A percentile compares a stretch with the other conserved stretches of the same genome.
phyloP scores from a whole-genome alignment of 2,113 vertebrate genomes.

The Stigmatopora argus region DNA sequence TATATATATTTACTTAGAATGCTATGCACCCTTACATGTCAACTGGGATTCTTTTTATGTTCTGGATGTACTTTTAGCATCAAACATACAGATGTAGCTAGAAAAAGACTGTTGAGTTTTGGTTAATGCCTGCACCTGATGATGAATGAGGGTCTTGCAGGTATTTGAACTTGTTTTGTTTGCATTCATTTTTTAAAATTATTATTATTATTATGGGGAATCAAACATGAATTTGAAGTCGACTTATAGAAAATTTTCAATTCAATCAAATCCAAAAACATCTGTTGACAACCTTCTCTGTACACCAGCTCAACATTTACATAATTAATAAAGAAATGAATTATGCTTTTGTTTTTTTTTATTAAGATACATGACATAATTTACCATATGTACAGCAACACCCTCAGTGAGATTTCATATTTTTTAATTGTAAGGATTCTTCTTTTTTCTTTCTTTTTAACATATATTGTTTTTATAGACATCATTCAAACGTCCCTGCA shows the following conservation, averaged over 20 bases:
- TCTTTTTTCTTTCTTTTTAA: too few relatives aligned
- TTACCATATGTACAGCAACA: neutral
- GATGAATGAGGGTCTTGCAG: conserved; percentile 62
- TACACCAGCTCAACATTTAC: conserved; percentile 84
- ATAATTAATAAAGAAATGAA: conserved; percentile 81
- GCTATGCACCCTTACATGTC: conserved; percentile 77
- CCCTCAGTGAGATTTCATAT: neutral
- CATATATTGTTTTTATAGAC: too few relatives aligned
- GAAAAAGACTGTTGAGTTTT: conserved; percentile 71
- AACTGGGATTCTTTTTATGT: conserved; percentile 74
- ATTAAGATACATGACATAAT: conserved; percentile 9
- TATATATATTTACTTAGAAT: conserved; percentile 79
- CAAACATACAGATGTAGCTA: conserved; percentile 70
- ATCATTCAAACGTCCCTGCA: too few relatives aligned
- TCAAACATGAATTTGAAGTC: conserved; percentile 65
- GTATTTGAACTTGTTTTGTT: conserved; percentile 69
- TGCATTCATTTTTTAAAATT: conserved; percentile 57
- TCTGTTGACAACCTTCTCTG: conserved; percentile 76
- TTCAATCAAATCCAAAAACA: conserved; percentile 68
- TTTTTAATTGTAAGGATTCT: too few relatives aligned
- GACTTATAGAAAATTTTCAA: conserved; percentile 67
- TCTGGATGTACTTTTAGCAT: conserved; percentile 78
- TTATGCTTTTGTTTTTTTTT: conserved; percentile 57
- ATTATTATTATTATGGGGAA: conserved; percentile 75
- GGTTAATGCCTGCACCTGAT: conserved; percentile 72